Conservation (phyloP, 2,113 vertebrate genomes). For the Platichthys stellatus region DNA sequence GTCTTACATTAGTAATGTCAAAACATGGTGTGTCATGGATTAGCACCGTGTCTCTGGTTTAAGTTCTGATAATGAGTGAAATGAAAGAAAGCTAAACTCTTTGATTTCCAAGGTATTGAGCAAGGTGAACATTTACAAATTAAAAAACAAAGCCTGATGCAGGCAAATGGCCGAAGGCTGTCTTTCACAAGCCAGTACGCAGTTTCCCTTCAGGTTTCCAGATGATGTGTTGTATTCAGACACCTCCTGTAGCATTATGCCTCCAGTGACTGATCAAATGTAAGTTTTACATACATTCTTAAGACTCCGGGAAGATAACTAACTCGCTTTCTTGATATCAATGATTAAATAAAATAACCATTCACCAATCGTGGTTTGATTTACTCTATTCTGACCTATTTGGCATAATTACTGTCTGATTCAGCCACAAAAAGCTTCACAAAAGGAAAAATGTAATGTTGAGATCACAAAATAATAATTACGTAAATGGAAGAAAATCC, state of each 20-base stretch:
- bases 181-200: too few relatives aligned
- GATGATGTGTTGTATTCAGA: background rate
- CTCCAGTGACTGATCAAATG: background rate
- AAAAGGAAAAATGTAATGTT: background rate
- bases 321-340: background rate
- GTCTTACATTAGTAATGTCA: constrained; percentile 2
- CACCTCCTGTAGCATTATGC: background rate
- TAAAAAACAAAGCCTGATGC: too few relatives aligned
- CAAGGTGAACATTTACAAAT: too few relatives aligned
- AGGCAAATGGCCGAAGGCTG: too few relatives aligned
- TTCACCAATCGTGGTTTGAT: background rate
- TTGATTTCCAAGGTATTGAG: too few relatives aligned
- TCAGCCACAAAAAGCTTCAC: background rate
- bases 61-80: background rate
- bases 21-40: background rate
- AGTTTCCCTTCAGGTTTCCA: background rate
- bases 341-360: background rate
- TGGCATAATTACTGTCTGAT: too few relatives aligned
- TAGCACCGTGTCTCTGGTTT: background rate
- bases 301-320: background rate
- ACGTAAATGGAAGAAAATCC: too few relatives aligned
- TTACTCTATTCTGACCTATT: background rate
- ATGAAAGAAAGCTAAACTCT: background rate
- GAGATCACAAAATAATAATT: too few relatives aligned
- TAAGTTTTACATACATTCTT: background rate